phyloP scores from a whole-genome alignment of 2,113 vertebrate species.

The Fulica atra region DNA sequence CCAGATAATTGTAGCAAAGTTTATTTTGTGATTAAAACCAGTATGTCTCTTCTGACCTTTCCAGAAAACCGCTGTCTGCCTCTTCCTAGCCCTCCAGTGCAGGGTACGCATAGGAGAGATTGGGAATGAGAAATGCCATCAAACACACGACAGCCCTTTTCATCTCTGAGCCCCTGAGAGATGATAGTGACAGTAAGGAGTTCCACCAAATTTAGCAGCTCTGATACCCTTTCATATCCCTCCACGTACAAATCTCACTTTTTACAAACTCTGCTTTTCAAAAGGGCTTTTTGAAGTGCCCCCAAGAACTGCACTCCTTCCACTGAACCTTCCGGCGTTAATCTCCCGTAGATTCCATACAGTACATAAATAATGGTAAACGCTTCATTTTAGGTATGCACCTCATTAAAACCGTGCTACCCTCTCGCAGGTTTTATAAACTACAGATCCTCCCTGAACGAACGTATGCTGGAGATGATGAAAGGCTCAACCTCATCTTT shows the following conservation, averaged over 20 bases:
- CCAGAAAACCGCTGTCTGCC: background rate
- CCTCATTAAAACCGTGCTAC: conserved; percentile 35
- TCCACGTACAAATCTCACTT: background rate
- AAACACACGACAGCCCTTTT: background rate
- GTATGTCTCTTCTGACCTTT: background rate
- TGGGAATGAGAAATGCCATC: background rate
- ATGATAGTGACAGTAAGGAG: background rate
- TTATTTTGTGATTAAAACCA: background rate
- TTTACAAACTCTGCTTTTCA: conserved; percentile 14
- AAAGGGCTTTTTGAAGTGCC: conserved; percentile 7
- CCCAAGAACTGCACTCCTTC: background rate
- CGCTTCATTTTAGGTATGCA: background rate
- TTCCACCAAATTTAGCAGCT: background rate
- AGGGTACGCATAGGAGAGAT: background rate
- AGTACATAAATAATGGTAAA: conserved; percentile 41
- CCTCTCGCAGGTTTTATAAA: conserved; percentile 29
- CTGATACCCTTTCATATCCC: conserved; percentile 7
- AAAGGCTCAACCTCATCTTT: background rate
- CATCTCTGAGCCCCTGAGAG: background rate
- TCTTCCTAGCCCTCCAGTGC: background rate
- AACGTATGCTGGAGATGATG: conserved; percentile 19
- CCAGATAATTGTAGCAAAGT: background rate
- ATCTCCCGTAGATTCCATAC: conserved; percentile 26
- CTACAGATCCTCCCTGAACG: conserved; percentile 36
- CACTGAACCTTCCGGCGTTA: background rate